Evolutionary conservation across 2,113 vertebrate genomes (phyloP).

Genomic region (Dolichallabes microphthalmus): DNA sequence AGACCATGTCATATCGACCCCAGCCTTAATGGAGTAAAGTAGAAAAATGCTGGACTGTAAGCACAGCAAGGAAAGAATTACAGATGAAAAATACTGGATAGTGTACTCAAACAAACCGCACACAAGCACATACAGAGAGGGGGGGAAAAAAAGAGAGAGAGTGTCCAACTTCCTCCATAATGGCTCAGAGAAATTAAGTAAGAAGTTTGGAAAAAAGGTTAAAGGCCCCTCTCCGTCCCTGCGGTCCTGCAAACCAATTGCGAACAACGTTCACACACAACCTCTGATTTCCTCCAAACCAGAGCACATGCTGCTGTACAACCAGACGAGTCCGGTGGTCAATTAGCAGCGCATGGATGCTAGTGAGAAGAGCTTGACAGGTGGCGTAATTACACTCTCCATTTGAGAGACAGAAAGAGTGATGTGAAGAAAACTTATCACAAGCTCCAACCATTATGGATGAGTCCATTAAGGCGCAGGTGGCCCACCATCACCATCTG

Average conservation of each 20-base stretch:
- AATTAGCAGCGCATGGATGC: slow-evolving; percentile 38
- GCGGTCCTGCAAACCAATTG: slow-evolving; percentile 11
- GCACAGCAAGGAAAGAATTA: slow-evolving; percentile 1
- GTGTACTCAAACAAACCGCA: not conserved
- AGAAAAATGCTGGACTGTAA: slow-evolving; percentile 23
- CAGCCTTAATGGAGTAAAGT: not conserved
- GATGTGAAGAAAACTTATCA: slow-evolving; percentile 32
- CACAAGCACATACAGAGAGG: not conserved
- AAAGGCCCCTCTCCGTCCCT: not conserved
- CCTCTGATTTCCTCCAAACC: not conserved
- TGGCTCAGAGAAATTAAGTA: not conserved
- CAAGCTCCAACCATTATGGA: slow-evolving; percentile 11
- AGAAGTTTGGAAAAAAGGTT: not conserved
- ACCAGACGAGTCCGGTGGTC: slow-evolving; percentile 42
- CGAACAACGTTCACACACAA: slow-evolving; percentile 18
- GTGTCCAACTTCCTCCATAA: not conserved
- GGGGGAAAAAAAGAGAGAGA: too few relatives aligned
- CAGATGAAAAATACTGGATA: not conserved
- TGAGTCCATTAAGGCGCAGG: slow-evolving; percentile 16
- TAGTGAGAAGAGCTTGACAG: slow-evolving; percentile 33
- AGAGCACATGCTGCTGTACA: slow-evolving; percentile 5
- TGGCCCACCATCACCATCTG: slow-evolving; percentile 39
- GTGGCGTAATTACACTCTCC: slow-evolving; percentile 52
- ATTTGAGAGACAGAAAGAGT: slow-evolving; percentile 34
- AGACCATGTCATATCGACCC: slow-evolving; percentile 23